Conservation (phyloP, 2,888 invertebrate species). For the Lasioglossum villosulum region DNA sequence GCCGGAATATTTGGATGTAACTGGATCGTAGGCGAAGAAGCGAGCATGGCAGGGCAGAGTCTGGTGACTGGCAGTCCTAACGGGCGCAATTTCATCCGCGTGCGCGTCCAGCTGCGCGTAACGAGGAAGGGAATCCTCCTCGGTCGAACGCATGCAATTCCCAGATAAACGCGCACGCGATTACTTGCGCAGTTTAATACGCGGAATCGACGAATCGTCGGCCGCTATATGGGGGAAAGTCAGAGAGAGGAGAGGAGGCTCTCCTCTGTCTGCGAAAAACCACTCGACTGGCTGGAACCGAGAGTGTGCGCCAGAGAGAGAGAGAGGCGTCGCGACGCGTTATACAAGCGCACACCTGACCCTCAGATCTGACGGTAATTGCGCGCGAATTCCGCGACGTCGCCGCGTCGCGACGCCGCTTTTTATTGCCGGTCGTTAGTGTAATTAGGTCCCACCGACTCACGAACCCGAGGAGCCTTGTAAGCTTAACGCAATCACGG, state of each 20-base stretch:
- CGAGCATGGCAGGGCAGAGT: background rate
- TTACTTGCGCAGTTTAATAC: constrained; percentile 58
- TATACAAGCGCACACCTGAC: constrained; percentile 52
- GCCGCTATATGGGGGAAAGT: constrained; percentile 8
- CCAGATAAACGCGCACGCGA: constrained; percentile 56
- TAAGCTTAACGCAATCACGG: constrained; percentile 54
- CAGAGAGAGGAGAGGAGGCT: background rate
- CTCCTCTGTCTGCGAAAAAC: constrained; percentile 41
- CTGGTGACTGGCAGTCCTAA: constrained; percentile 19
- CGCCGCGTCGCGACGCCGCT: constrained; percentile 64
- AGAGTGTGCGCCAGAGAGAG: constrained; percentile 20
- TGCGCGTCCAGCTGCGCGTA: constrained; percentile 26
- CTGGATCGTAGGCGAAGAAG: background rate
- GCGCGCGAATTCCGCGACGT: constrained; percentile 74
- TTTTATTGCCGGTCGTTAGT: constrained; percentile 74
- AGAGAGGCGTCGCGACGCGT: background rate
- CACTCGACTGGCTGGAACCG: constrained; percentile 35
- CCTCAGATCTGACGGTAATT: constrained; percentile 66
- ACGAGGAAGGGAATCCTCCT: constrained; percentile 37
- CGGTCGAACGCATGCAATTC: constrained; percentile 49
- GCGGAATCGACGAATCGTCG: constrained; percentile 44
- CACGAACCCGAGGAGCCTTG: constrained; percentile 41
- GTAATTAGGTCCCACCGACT: constrained; percentile 69
- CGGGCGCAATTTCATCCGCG: constrained; percentile 31
- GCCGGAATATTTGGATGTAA: background rate